Conservation (phyloP, 2,888 invertebrate species). For the Luperina nickerlii region DNA sequence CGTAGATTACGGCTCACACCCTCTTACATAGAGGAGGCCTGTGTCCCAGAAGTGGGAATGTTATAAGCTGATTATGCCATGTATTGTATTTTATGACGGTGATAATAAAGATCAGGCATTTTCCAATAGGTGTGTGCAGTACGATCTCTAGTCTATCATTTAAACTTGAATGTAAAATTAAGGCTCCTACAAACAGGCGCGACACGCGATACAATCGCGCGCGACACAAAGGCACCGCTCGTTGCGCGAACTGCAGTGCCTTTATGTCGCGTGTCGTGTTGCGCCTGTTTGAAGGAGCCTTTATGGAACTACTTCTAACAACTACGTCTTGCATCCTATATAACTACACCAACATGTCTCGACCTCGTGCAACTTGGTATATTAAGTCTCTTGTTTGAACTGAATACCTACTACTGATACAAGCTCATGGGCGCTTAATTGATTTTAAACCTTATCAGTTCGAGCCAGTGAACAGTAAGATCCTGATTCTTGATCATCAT, state of each 20-base stretch:
- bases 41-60: too few relatives aligned
- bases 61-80: too few relatives aligned
- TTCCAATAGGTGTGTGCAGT: neutral
- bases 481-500: neutral
- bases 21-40: too few relatives aligned
- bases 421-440: neutral
- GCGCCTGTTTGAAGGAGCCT: too few relatives aligned
- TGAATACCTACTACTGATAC: neutral
- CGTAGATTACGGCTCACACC: too few relatives aligned
- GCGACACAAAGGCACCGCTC: too few relatives aligned
- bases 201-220: too few relatives aligned
- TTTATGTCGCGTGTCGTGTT: too few relatives aligned
- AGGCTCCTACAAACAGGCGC: too few relatives aligned
- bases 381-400: neutral
- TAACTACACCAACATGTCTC: neutral
- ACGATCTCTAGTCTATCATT: neutral
- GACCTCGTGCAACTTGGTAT: constrained; percentile 1
- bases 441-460: neutral
- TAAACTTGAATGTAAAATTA: neutral
- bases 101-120: neutral
- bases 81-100: neutral
- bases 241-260: too few relatives aligned
- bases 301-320: neutral
- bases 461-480: neutral
- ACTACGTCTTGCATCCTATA: neutral